phyloP scores from a whole-genome alignment of 2,888 invertebrate genomes.

The Empis stercorea region DNA sequence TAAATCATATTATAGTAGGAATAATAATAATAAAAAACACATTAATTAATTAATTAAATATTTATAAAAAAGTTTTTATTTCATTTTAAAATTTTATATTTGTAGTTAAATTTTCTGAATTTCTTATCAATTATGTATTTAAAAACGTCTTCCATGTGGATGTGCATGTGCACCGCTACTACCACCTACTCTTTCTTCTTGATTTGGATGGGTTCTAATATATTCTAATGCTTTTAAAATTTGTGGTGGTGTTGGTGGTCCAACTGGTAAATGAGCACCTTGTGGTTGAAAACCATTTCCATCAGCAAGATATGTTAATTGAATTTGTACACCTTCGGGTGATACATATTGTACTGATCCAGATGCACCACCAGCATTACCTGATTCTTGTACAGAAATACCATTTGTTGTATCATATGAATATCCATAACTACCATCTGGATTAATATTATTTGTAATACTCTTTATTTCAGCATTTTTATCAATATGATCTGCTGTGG shows the following conservation, averaged over 20 bases:
- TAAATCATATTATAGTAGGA: too few species aligned
- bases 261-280: conserved; percentile 35
- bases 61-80: too few species aligned
- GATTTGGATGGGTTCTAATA: conserved; percentile 33
- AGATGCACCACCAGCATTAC: conserved; percentile 41
- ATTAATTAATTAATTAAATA: too few species aligned
- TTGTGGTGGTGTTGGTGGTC: conserved; percentile 43
- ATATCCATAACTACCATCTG: conserved; percentile 37
- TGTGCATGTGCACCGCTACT: too few species aligned
- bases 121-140: too few species aligned
- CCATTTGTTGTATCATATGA: conserved; percentile 46
- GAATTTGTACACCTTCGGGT: conserved; percentile 39
- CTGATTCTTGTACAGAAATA: conserved; percentile 43
- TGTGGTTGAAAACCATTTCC: conserved; percentile 43
- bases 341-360: conserved; percentile 43
- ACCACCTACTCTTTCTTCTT: too few species aligned
- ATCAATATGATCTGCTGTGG: conserved; percentile 6
- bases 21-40: too few species aligned
- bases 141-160: too few species aligned
- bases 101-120: too few species aligned
- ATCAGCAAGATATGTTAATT: conserved; percentile 41
- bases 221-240: conserved; percentile 41
- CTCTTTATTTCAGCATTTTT: conserved; percentile 19
- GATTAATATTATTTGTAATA: conserved; percentile 30
- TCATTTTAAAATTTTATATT: too few species aligned